These are phyloP conservation scores for Acrossocheilus wenchowensis DNA, from an alignment of 2,797 vertebrate species.

Conservation along the genomic window DNA sequence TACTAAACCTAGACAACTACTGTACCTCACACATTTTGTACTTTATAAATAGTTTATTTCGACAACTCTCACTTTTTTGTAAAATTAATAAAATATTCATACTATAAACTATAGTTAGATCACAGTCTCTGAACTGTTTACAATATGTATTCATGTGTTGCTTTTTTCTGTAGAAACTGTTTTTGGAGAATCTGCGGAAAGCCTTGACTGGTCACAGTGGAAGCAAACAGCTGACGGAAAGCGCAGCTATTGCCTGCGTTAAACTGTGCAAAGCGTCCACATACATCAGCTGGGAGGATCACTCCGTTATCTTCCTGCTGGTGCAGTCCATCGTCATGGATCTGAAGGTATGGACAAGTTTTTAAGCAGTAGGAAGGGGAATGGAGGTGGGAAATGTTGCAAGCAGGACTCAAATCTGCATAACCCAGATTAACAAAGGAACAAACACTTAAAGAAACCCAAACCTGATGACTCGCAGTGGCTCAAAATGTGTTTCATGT, in stretches of 20 bases:
- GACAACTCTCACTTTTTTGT: not conserved
- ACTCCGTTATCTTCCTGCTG: constrained; percentile 93
- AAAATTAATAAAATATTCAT: not conserved
- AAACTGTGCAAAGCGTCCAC: constrained; percentile 97
- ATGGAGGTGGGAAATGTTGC: not conserved
- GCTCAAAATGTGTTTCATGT: not conserved
- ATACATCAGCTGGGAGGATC: constrained; percentile 97
- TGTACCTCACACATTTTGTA: no score
- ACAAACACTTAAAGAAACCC: not conserved
- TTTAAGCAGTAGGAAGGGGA: not conserved
- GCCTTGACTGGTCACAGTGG: constrained; percentile 89
- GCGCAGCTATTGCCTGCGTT: constrained; percentile 94
- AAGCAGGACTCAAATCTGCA: not conserved
- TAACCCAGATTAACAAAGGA: not conserved
- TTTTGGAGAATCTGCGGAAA: constrained; percentile 93
- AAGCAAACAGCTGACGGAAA: constrained; percentile 94
- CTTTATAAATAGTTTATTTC: not conserved
- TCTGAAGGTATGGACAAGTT: constrained; percentile 85
- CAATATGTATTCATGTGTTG: not conserved
- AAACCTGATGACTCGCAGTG: not conserved
- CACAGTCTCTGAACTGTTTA: not conserved
- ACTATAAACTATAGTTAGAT: not conserved
- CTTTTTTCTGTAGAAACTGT: constrained; percentile 83
- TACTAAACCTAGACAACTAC: not conserved
- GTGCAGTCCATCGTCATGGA: constrained; percentile 96